These are phyloP conservation scores for Diploscapter pachys DNA, from an alignment of 1,140 invertebrate genomes.

Conservation along the genomic window DNA sequence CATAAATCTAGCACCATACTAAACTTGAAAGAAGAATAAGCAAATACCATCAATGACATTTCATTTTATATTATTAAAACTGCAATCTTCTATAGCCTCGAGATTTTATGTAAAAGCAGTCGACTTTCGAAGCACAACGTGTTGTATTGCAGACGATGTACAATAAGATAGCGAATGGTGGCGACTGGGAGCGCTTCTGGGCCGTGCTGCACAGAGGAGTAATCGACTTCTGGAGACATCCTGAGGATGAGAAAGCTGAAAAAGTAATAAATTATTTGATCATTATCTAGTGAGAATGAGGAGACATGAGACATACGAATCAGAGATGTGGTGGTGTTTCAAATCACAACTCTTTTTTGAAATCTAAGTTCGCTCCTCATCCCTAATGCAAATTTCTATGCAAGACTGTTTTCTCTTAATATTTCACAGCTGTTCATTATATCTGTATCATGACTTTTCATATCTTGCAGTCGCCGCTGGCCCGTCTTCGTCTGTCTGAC, in stretches of 20 bases:
- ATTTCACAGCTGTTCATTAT: background rate
- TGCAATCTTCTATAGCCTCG: background rate
- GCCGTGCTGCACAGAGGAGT: slow-evolving; percentile 28
- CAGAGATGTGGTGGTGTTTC: background rate
- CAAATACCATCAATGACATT: background rate
- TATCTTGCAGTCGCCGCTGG: slow-evolving; percentile 4
- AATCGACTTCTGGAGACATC: slow-evolving; percentile 33
- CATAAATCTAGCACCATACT: no score
- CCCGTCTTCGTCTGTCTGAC: slow-evolving; percentile 19
- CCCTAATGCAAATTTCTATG: background rate
- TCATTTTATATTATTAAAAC: background rate
- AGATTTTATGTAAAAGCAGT: background rate
- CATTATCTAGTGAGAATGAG: background rate
- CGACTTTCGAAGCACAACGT: no score
- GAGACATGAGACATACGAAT: background rate
- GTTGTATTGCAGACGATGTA: slow-evolving; percentile 26
- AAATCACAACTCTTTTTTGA: background rate
- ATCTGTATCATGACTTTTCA: background rate
- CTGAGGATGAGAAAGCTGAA: slow-evolving; percentile 25
- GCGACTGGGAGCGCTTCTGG: slow-evolving; percentile 31
- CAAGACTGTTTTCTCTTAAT: background rate
- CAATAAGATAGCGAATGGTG: slow-evolving; percentile 12
- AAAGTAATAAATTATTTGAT: slow-evolving; percentile 1
- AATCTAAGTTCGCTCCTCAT: background rate
- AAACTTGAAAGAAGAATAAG: background rate